Evolutionary conservation across 1,140 invertebrate species (phyloP).

Genomic region (Euwallacea fornicatus): DNA sequence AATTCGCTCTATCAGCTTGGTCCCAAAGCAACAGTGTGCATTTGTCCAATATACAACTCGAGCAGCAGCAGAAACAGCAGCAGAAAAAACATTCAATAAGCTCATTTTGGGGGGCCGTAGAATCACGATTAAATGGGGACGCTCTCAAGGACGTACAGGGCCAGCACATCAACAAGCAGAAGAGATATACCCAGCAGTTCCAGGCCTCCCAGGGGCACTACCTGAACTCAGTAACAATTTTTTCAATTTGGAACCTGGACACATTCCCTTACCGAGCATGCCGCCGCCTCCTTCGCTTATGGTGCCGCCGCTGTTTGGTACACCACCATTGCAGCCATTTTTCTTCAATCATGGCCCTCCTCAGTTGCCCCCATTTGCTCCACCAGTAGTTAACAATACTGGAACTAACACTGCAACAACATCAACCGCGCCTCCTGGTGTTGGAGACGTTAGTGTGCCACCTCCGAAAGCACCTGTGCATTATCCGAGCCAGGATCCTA

Average conservation of each 20-base stretch:
- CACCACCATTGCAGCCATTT: conserved; percentile 59
- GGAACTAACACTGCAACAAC: conserved; percentile 42
- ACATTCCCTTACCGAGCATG: conserved; percentile 56
- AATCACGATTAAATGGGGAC: conserved; percentile 96
- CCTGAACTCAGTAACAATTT: conserved; percentile 77
- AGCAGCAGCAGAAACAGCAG: conserved; percentile 86
- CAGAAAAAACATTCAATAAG: conserved; percentile 96
- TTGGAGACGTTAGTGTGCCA: conserved; percentile 36
- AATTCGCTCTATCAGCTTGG: conserved; percentile 89
- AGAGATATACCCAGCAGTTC: conserved; percentile 77
- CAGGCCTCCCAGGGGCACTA: conserved; percentile 82
- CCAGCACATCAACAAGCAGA: conserved; percentile 46
- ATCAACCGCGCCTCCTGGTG: conserved; percentile 9
- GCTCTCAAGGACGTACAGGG: conserved; percentile 69
- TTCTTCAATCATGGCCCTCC: conserved; percentile 61
- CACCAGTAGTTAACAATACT: conserved; percentile 50
- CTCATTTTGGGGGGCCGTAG: conserved; percentile 83
- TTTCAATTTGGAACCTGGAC: conserved; percentile 71
- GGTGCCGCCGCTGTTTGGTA: conserved; percentile 56
- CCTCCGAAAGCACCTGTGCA: conserved; percentile 66
- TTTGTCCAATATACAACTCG: conserved; percentile 96
- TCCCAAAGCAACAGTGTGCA: conserved; percentile 93
- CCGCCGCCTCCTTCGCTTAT: conserved; percentile 62
- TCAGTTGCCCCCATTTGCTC: conserved; percentile 59
- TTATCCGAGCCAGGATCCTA: conserved; percentile 94